Base-by-base conservation (phyloP, 2,797 vertebrate species). In the Neosilurus hyrtlii region DNA sequence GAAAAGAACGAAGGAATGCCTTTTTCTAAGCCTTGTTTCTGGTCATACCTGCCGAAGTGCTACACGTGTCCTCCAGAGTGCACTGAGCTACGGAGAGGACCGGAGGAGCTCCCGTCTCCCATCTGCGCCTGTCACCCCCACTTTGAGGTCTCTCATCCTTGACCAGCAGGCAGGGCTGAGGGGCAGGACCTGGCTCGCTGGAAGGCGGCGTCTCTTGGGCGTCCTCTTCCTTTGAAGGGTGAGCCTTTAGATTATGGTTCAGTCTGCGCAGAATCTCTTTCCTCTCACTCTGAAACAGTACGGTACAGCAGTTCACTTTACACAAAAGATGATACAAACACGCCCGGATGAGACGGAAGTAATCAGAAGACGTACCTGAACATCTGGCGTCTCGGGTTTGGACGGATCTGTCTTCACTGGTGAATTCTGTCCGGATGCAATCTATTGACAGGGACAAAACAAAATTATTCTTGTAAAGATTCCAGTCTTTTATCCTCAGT, bases 241-340 rank as follows among this genome's bases (percentile, higher is more conserved):
- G 95, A 83, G 91, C 88, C 93, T 96, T 97, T 80, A 97, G 90
- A 90, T 97, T 97, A 90, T 97, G 93, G 91, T 99, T 99, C 56
- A 99, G 93, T 88, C 97, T 93, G 81, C 90, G 94, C 18, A 99
- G 92, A 91, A 99, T 99, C 91, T 97, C 94, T 89, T 94, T 94
- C 84, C 98, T 98, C 86, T 96, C 94, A 90, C 86, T 96, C 97
- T 99, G 91, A 88, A 90, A 4, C 51, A 85, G 16, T 30, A 7
- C 12, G 63, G 8, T n/a, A 20, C 68, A 51, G 10, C 11, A 6
- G 26, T 4, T 14, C 7, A 57, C 26, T 54, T 73, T 16, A 73
- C 24, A 26, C 43, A 26, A 10, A 30, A 26, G 16, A n/a, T 15
- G 24, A 52, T 52, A 15, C n/a, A 71, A 51, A 67, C 65, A 68